Evolutionary conservation across 2,797 vertebrate genomes (phyloP), one percentile per base, ranked within the genome.

Genomic region (Dermochelys coriacea): DNA sequence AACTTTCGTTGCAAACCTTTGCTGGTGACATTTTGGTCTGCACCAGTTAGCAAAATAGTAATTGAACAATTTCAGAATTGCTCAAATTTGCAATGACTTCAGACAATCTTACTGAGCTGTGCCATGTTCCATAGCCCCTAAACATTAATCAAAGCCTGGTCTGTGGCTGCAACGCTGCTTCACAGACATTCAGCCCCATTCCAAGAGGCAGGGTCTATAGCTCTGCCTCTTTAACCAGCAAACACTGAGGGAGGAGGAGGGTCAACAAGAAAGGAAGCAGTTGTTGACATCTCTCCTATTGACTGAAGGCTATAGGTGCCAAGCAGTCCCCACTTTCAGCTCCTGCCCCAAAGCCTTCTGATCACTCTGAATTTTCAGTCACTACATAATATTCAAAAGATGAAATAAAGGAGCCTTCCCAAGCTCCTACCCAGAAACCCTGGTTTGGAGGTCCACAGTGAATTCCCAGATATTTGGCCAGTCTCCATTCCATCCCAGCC

Each of bases 231-330:
- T 45, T 84, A 82, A 71, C 12, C 21, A 74, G 37, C 37, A 45
- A 45, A 23, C 34, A 64, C 16, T n/a, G n/a, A 19, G 34, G n/a
- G 19, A 21, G 34, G 18, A 3, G 54, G 34, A n/a, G 4, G 9
- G 12, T 64, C 25, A 12, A 87, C 34, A 89, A 79, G 31, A 88
- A 83, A 88, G 21, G 52, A 11, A 45, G 19, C 16, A 14, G 5
- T 1, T 4, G 4, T 2, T 55, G 47, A 96, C 12, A 0, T 83
- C 78, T 86, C 59, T 10, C 5, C 21, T 86, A 1, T 0, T 0
- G 0, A 3, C 51, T 12, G 2, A 86, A 71, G n/a, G 29, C 41
- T 45, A 78, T 34, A 2, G 4, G 1, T 29, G 27, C 5, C 7
- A 93, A 93, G 85, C 37, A 90, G 75, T 85, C 4, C 86, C 25